Percentiles rank a stretch among this genome's conserved stretches.
Conservation (phyloP, 2,113 vertebrate species). For the Proteles cristata region DNA sequence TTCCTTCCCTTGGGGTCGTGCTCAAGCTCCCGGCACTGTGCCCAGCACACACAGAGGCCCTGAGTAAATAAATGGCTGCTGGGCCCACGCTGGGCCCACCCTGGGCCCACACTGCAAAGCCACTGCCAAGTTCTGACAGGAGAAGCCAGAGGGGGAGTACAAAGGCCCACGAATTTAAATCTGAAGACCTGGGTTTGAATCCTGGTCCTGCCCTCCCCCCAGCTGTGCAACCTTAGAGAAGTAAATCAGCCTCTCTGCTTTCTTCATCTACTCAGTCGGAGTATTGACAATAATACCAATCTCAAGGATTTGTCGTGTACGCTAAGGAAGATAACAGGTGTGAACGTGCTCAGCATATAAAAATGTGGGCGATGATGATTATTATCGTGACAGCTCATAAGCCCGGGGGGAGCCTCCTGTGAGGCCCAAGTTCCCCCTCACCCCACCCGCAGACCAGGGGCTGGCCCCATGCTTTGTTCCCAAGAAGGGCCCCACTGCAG, state of each 20-base stretch:
- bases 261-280: background rate
- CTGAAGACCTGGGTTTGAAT: background rate
- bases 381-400: slow-evolving; percentile 38
- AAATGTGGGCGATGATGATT: slow-evolving; percentile 17
- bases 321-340: slow-evolving; percentile 1
- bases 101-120: background rate
- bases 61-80: background rate
- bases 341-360: background rate
- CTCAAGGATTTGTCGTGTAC: background rate
- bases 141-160: background rate
- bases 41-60: background rate
- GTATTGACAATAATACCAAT: background rate
- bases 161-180: background rate
- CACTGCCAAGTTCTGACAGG: background rate
- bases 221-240: slow-evolving; percentile 28
- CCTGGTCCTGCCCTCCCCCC: background rate
- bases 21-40: background rate
- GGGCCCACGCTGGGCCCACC: background rate
- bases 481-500: slow-evolving; percentile 60
- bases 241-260: background rate
- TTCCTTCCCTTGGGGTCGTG: background rate
- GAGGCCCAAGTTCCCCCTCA: slow-evolving; percentile 20
- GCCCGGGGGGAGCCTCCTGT: slow-evolving; percentile 26
- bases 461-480: slow-evolving; percentile 81
- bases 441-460: background rate